phyloP scores from a whole-genome alignment of 2,888 invertebrate species.

The Nomada fabriciana region DNA sequence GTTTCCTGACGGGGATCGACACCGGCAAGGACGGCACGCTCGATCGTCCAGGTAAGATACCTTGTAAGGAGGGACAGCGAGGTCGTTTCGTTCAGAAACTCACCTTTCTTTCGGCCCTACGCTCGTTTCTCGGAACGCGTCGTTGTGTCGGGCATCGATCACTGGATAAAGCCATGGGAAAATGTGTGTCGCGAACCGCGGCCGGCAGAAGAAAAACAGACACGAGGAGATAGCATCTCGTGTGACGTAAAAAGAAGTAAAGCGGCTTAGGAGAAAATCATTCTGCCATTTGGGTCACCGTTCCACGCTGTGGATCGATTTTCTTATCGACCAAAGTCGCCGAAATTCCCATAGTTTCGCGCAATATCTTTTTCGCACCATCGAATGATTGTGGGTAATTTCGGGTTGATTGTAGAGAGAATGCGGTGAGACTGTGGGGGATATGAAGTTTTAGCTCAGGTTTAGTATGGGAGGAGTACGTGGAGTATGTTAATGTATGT shows the following conservation, averaged over 20 bases:
- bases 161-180: slow-evolving; percentile 38
- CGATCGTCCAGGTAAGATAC: slow-evolving; percentile 65
- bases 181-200: slow-evolving; percentile 59
- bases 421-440: too few species aligned
- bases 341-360: not conserved
- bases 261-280: slow-evolving; percentile 23
- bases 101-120: slow-evolving; percentile 72
- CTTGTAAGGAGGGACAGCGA: slow-evolving; percentile 79
- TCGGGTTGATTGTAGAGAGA: too few species aligned
- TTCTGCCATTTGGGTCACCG: not conserved
- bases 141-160: slow-evolving; percentile 62
- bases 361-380: not conserved
- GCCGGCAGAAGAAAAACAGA: not conserved
- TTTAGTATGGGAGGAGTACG: too few species aligned
- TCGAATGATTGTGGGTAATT: too few species aligned
- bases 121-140: slow-evolving; percentile 66
- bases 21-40: slow-evolving; percentile 69
- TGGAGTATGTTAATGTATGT: not conserved
- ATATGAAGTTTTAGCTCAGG: too few species aligned
- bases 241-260: slow-evolving; percentile 30
- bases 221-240: slow-evolving; percentile 7
- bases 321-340: not conserved
- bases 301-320: not conserved
- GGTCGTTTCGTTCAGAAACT: slow-evolving; percentile 70
- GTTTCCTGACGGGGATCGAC: slow-evolving; percentile 62